Evolutionary conservation across 2,113 vertebrate genomes (phyloP).

Genomic region (Machaerirhynchus nigripectus): DNA sequence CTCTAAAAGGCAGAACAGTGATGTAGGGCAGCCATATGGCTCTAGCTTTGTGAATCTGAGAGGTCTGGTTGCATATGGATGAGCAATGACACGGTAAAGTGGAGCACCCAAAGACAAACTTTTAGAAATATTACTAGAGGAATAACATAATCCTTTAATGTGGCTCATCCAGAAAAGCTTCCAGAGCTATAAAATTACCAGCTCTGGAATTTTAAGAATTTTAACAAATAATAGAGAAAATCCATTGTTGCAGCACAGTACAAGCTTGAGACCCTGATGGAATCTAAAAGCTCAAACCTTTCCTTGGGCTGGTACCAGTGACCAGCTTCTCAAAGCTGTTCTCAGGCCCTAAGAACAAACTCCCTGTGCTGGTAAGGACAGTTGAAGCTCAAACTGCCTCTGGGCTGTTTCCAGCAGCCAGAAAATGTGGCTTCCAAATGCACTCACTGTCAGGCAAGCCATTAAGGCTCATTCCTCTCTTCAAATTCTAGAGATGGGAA

Average conservation of each 20-base stretch:
- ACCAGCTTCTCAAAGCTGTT: background rate
- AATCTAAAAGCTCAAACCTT: background rate
- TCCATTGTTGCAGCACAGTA: background rate
- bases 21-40: rapidly evolving
- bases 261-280: background rate
- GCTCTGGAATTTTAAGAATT: background rate
- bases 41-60: background rate
- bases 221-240: background rate
- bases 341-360: background rate
- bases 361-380: background rate
- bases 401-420: background rate
- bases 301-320: background rate
- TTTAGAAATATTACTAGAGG: background rate
- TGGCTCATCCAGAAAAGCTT: background rate
- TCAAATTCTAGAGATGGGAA: background rate
- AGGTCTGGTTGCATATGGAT: background rate
- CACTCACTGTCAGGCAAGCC: background rate
- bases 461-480: background rate
- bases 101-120: background rate
- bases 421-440: background rate
- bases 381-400: background rate
- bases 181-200: background rate
- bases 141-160: background rate
- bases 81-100: background rate
- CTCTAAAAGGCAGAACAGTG: background rate